phyloP scores from a whole-genome alignment of 1,140 invertebrate genomes.

The Brachionus manjavacas region DNA sequence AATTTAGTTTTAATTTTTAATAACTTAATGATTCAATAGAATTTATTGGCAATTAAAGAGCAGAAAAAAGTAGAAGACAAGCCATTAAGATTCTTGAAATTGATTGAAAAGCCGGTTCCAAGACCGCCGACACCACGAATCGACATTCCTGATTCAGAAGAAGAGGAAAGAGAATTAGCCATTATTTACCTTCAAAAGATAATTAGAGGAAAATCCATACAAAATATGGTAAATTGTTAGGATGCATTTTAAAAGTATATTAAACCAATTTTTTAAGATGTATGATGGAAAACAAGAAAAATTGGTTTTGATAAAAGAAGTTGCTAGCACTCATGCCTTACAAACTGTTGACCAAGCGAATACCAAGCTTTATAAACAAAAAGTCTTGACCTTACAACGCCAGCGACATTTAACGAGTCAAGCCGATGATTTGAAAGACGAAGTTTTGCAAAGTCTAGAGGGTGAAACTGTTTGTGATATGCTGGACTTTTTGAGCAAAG shows the following conservation, averaged over 20 bases:
- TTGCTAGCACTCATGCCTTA: constrained; percentile 64
- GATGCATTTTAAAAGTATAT: constrained; percentile 30
- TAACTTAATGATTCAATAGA: neutral
- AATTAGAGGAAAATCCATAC: constrained; percentile 66
- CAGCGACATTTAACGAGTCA: constrained; percentile 54
- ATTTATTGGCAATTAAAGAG: constrained; percentile 46
- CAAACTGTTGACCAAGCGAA: constrained; percentile 58
- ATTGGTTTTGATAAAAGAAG: constrained; percentile 66
- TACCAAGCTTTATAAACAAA: constrained; percentile 56
- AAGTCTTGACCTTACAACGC: constrained; percentile 57
- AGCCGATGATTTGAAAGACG: constrained; percentile 35
- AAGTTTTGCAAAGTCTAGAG: constrained; percentile 56
- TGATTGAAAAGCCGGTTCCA: constrained; percentile 58
- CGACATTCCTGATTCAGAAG: constrained; percentile 57
- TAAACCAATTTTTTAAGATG: constrained; percentile 60
- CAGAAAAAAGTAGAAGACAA: constrained; percentile 56
- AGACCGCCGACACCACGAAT: constrained; percentile 62
- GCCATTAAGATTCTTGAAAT: constrained; percentile 55
- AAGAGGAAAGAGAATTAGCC: constrained; percentile 62
- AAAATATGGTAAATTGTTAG: constrained; percentile 62
- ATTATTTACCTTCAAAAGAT: constrained; percentile 65
- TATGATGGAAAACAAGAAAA: constrained; percentile 66
- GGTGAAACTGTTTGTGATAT: constrained; percentile 64
- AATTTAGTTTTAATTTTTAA: neutral
- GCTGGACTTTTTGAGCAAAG: constrained; percentile 70